Percentiles rank a stretch among this genome's conserved stretches.
These are phyloP conservation scores for Trichopria drosophilae DNA, from an alignment of 2,888 invertebrate species.

Conservation along the genomic window DNA sequence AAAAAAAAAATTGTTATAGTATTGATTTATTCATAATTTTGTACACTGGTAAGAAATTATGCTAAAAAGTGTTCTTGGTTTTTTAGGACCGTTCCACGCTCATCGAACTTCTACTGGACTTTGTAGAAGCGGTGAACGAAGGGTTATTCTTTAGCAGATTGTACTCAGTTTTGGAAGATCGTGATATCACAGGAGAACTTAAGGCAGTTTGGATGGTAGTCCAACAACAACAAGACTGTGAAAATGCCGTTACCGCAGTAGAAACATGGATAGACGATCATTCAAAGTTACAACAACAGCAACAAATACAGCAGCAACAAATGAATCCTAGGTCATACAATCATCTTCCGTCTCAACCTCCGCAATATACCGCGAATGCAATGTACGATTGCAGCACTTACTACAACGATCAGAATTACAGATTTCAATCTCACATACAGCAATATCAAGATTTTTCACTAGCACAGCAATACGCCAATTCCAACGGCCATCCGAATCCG, in stretches of 20 bases:
- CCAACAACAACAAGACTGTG: slow-evolving; percentile 64
- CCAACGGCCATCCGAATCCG: no score
- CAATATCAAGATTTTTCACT: no score
- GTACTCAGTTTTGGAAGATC: slow-evolving; percentile 65
- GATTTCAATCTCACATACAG: no score
- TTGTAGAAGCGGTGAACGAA: slow-evolving; percentile 74
- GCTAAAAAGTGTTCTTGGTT: background rate
- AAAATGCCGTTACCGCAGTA: slow-evolving; percentile 56
- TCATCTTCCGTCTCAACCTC: no score
- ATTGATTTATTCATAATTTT: slow-evolving; percentile 13
- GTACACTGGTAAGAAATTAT: slow-evolving; percentile 10
- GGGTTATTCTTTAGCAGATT: slow-evolving; percentile 65
- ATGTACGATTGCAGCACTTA: no score
- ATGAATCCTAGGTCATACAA: no score
- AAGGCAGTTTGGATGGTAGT: slow-evolving; percentile 77
- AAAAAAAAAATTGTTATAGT: no score
- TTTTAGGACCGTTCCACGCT: slow-evolving; percentile 68
- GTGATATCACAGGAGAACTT: slow-evolving; percentile 72
- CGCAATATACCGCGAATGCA: no score
- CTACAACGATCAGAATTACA: no score
- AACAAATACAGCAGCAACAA: slow-evolving; percentile 37
- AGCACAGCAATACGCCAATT: no score
- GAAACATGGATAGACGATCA: slow-evolving; percentile 53
- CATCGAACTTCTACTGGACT: slow-evolving; percentile 71
- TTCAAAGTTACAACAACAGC: slow-evolving; percentile 46